Evolutionary conservation across 2,113 vertebrate genomes (phyloP).

Genomic region (Sapajus apella): DNA sequence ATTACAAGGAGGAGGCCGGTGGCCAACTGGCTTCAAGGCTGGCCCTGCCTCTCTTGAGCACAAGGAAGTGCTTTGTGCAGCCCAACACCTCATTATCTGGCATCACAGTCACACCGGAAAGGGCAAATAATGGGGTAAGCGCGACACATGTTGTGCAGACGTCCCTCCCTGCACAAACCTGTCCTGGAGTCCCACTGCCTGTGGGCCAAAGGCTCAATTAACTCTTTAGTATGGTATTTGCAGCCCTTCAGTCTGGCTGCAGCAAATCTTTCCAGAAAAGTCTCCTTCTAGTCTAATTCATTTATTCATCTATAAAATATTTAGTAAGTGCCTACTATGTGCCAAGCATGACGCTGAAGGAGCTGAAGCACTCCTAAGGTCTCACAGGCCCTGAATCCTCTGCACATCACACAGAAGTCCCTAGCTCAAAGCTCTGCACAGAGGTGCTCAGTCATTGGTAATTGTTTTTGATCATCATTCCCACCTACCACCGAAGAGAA

Average conservation of each 20-base stretch:
- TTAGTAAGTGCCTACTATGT: background rate
- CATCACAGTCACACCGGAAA: slow-evolving; percentile 69
- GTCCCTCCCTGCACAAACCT: slow-evolving; percentile 65
- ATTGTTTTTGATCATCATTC: background rate
- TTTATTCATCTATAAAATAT: slow-evolving; percentile 9
- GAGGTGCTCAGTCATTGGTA: background rate
- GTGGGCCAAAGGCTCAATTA: slow-evolving; percentile 21
- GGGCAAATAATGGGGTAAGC: slow-evolving; percentile 71
- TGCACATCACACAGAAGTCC: background rate
- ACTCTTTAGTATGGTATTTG: slow-evolving; percentile 20
- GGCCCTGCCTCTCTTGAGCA: slow-evolving; percentile 54
- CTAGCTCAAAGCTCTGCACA: background rate
- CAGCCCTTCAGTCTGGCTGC: background rate
- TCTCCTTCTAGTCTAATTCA: background rate
- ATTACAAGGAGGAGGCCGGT: slow-evolving; percentile 69
- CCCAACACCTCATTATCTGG: slow-evolving; percentile 71
- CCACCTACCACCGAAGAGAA: background rate
- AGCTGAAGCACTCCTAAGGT: background rate
- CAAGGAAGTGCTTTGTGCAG: slow-evolving; percentile 74
- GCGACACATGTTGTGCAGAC: background rate
- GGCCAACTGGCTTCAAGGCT: slow-evolving; percentile 70
- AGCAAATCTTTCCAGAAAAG: slow-evolving; percentile 43
- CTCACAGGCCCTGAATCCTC: background rate
- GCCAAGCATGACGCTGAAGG: background rate
- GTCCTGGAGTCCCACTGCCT: slow-evolving; percentile 47